Conservation (phyloP, 2,888 invertebrate genomes). For the Epinotia ramella region DNA sequence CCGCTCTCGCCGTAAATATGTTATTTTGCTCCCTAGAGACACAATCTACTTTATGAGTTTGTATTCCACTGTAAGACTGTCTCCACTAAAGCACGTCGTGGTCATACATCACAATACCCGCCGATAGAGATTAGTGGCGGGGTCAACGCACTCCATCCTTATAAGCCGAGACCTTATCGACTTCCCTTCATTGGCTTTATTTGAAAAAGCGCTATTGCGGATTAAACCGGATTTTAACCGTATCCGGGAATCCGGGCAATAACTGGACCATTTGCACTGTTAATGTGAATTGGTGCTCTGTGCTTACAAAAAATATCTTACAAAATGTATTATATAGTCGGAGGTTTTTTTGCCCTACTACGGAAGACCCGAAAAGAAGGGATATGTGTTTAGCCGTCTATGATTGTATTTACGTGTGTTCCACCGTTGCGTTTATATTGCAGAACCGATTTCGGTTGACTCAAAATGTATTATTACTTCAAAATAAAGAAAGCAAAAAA, state of each 20-base stretch:
- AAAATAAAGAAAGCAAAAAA: too few species aligned
- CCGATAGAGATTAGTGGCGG: conserved; percentile 39
- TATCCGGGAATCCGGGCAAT: not conserved
- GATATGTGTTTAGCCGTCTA: too few species aligned
- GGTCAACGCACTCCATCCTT: conserved; percentile 37
- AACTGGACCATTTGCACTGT: not conserved
- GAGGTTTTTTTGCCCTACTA: too few species aligned
- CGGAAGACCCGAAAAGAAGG: too few species aligned
- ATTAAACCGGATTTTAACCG: not conserved
- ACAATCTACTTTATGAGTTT: not conserved
- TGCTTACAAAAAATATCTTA: not conserved
- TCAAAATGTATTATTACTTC: too few species aligned
- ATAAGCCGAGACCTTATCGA: conserved; percentile 26
- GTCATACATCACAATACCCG: conserved; percentile 43
- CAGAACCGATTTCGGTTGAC: too few species aligned
- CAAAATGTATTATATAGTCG: not conserved
- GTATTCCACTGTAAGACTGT: conserved; percentile 18
- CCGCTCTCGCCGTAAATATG: not conserved
- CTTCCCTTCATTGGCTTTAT: conserved; percentile 10
- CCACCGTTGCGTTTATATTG: too few species aligned
- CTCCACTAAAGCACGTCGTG: not conserved
- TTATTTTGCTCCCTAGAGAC: not conserved
- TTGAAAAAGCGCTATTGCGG: conserved; percentile 11
- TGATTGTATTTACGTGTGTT: too few species aligned
- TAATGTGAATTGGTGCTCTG: not conserved